Conservation (phyloP, 2,797 vertebrate species). For the Fistularia tabacaria region DNA sequence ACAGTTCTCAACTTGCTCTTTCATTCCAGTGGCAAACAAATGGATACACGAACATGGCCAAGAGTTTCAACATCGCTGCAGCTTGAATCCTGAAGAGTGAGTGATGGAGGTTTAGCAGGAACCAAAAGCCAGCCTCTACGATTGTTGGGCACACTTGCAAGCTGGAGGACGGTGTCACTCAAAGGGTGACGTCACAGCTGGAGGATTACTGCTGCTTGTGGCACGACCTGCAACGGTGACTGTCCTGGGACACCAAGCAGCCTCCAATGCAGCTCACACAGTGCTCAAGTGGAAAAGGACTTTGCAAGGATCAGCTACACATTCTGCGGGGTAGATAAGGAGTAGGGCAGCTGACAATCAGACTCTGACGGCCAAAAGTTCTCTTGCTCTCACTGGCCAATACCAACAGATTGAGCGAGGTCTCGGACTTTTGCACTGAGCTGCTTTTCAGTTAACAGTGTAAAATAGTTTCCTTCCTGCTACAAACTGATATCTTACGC, state of each 20-base stretch:
- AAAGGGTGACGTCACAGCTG: constrained; percentile 24
- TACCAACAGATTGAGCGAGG: constrained; percentile 45
- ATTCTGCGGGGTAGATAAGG: constrained; percentile 19
- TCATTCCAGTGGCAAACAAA: constrained; percentile 89
- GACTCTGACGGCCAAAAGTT: constrained; percentile 40
- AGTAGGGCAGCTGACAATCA: constrained; percentile 41
- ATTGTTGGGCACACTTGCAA: constrained; percentile 44
- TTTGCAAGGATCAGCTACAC: constrained; percentile 13
- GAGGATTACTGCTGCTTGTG: constrained; percentile 7
- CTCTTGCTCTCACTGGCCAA: constrained; percentile 40
- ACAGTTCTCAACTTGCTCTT: constrained; percentile 6
- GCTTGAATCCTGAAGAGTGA: constrained; percentile 79
- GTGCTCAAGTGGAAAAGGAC: constrained; percentile 26
- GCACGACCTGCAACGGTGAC: constrained; percentile 46
- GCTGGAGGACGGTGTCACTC: constrained; percentile 21
- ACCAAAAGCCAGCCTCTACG: constrained; percentile 56
- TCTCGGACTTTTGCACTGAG: constrained; percentile 46
- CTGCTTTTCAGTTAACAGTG: constrained; percentile 41
- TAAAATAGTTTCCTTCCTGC: constrained; percentile 46
- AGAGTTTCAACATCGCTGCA: constrained; percentile 86
- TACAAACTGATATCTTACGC: constrained; percentile 32
- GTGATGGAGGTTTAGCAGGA: constrained; percentile 21
- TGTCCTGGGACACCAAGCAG: constrained; percentile 42
- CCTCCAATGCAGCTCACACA: constrained; percentile 18
- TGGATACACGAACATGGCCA: constrained; percentile 94